Evolutionary conservation across 2,888 invertebrate species (phyloP).

Genomic region (Tenthredo scrophulariae): DNA sequence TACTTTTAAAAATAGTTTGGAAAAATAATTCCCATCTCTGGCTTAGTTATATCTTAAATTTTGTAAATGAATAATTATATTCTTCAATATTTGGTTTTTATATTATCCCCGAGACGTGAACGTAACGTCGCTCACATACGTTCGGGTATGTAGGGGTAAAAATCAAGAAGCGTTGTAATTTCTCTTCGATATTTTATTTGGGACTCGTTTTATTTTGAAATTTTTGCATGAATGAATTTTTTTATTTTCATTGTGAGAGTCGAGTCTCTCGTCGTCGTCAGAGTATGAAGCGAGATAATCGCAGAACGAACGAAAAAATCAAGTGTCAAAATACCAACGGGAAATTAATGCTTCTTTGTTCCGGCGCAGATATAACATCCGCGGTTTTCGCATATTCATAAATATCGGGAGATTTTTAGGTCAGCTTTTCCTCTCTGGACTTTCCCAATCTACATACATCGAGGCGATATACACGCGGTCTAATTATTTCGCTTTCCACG

Average conservation of each 20-base stretch:
- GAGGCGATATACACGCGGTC: not conserved
- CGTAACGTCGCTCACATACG: not conserved
- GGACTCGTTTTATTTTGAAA: not conserved
- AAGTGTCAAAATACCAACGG: not conserved
- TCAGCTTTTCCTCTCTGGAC: not conserved
- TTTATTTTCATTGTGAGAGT: not conserved
- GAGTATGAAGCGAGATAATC: not conserved
- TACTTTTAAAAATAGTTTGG: not conserved
- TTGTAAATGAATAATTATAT: not conserved
- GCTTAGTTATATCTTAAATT: not conserved
- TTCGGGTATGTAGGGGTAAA: not conserved
- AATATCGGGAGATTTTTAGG: not conserved
- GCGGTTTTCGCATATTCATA: not conserved
- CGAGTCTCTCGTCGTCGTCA: not conserved
- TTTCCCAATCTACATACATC: not conserved
- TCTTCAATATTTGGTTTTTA: not conserved
- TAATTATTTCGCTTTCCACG: constrained; percentile 33
- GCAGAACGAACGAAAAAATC: not conserved
- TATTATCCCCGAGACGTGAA: not conserved
- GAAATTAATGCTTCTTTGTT: not conserved
- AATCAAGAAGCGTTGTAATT: not conserved
- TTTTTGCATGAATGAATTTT: not conserved
- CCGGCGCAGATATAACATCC: not conserved
- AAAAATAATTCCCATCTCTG: not conserved
- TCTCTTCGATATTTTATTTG: not conserved